These are phyloP conservation scores for Coptodon rendalli DNA, from an alignment of 2,113 vertebrate species.

Conservation along the genomic window DNA sequence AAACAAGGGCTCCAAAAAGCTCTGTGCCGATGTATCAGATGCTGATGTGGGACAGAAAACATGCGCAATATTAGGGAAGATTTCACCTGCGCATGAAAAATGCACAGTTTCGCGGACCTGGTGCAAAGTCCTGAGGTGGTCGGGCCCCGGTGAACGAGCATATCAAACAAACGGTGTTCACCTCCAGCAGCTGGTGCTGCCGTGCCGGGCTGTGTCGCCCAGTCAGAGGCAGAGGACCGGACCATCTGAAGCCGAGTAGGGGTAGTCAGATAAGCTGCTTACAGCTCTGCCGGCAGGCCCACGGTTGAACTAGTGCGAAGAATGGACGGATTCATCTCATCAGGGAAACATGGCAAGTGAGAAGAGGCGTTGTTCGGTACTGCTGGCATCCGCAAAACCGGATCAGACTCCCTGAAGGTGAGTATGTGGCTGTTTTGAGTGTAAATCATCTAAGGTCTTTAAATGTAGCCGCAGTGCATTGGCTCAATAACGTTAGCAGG, in stretches of 20 bases:
- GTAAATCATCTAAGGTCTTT: neutral
- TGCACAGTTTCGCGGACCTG: neutral
- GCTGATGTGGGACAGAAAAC: neutral
- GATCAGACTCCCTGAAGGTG: slow-evolving; percentile 48
- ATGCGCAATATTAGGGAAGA: too few relatives aligned
- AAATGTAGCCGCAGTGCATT: neutral
- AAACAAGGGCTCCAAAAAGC: neutral
- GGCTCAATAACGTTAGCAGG: neutral
- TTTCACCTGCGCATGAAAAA: neutral
- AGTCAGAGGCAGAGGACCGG: slow-evolving; percentile 31
- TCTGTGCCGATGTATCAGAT: neutral
- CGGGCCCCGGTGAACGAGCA: neutral
- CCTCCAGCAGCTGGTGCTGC: slow-evolving; percentile 13
- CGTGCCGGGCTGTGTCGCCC: neutral
- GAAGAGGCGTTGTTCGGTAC: neutral
- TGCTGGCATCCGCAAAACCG: slow-evolving; percentile 6
- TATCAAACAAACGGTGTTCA: neutral
- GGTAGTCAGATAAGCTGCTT: slow-evolving; percentile 56
- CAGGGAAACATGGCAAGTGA: slow-evolving; percentile 24
- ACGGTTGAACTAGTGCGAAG: neutral
- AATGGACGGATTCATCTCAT: neutral
- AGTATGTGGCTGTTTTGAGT: neutral
- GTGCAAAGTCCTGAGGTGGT: neutral
- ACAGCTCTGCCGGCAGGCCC: slow-evolving; percentile 25
- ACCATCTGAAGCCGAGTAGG: slow-evolving; percentile 45